These are phyloP conservation scores for Zophobas atratus DNA, from an alignment of 1,140 invertebrate genomes.

Conservation along the genomic window DNA sequence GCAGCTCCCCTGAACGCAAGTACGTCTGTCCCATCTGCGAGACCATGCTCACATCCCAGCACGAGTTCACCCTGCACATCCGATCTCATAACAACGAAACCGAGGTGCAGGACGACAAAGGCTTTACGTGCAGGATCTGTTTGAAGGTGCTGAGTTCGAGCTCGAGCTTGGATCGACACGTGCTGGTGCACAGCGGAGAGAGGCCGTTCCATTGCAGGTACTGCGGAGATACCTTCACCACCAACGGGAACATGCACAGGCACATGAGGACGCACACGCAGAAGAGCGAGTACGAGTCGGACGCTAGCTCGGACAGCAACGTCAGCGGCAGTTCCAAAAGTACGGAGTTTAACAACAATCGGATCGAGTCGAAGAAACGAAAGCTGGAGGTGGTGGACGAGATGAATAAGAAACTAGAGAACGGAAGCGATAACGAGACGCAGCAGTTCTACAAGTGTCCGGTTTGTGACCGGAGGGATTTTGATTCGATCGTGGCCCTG, in stretches of 20 bases:
- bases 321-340: conserved; percentile 63
- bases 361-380: conserved; percentile 61
- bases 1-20: conserved; percentile 67
- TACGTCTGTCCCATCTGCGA: conserved; percentile 78
- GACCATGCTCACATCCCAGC: conserved; percentile 72
- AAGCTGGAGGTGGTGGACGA: conserved; percentile 58
- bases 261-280: conserved; percentile 83
- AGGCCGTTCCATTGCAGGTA: conserved; percentile 84
- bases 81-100: conserved; percentile 75
- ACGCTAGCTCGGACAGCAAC: conserved; percentile 66
- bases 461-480: conserved; percentile 76
- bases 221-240: conserved; percentile 88
- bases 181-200: conserved; percentile 83
- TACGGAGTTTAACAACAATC: conserved; percentile 68
- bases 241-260: conserved; percentile 91
- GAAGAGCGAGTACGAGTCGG: conserved; percentile 67
- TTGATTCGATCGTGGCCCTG: conserved; percentile 73
- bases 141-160: conserved; percentile 80
- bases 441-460: conserved; percentile 69
- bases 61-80: conserved; percentile 81
- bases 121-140: conserved; percentile 72
- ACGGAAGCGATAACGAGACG: conserved; percentile 53
- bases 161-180: conserved; percentile 83
- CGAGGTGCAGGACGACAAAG: conserved; percentile 68
- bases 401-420: conserved; percentile 53